Base-by-base conservation (phyloP, 2,797 vertebrate species). In the Glyptemys insculpta region DNA sequence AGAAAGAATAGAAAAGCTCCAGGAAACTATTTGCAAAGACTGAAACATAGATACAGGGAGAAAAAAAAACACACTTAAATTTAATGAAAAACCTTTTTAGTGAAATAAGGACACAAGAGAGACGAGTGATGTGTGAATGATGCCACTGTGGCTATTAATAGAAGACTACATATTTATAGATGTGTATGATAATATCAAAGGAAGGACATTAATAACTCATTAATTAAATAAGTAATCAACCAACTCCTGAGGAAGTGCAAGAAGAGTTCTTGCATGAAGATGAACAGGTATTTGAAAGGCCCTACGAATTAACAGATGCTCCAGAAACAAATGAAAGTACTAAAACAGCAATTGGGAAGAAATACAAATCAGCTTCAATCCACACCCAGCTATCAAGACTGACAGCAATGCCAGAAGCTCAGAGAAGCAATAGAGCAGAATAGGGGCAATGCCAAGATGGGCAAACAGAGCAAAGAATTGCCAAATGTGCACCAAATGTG, bases 151-250 rank as follows among this genome's bases (percentile, higher is more conserved):
- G 52, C 37, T 96, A 84, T 88, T 94, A 95, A 86, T 89, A 88
- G 83, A 78, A 92, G 47, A 53, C 27, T 93, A 94, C 89, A 91
- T 95, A 96, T 93, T 95, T 50, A 93, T 92, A 5, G 76, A 96
- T 91, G 74, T 5, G 11, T 96, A 88, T 91, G 3, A 92, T 80
- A 87, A 91, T 93, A 93, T 94, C 94, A 81, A 97, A 95, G 62
- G 16, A 44, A 91, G 89, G 53, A 65, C 94, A 96, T 85, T 56
- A 41, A 41, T 41, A 41, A 41, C 41, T 41, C 41, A 41, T 41
- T 41, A 41, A 41, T 41, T 41, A 41, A 41, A 41, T 41, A 41
- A 41, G 41, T 41, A 95, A 91, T 94, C 80, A 91, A 62, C 90
- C 34, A 34, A 31, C 89, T 86, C 92, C 78, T 52, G 81, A 23